Conservation (phyloP, 1,140 invertebrate genomes). For the Bombus vancouverensis region DNA sequence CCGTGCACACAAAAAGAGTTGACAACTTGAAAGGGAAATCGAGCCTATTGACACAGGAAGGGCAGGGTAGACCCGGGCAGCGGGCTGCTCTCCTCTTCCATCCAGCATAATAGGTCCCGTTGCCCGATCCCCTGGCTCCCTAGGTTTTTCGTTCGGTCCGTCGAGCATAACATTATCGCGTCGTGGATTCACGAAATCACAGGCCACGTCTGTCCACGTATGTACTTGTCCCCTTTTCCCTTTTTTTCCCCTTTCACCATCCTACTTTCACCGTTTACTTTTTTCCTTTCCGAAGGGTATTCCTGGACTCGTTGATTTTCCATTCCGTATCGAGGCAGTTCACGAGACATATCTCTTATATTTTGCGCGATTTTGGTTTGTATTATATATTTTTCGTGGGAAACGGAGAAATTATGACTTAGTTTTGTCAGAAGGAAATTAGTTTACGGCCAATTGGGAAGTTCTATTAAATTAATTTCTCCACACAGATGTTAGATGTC, state of each 20-base stretch:
- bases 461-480: no score
- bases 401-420: no score
- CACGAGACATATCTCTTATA: no score
- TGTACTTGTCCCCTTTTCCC: neutral
- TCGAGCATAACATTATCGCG: constrained; percentile 68
- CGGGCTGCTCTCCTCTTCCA: constrained; percentile 50
- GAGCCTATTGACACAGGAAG: constrained; percentile 82
- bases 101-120: constrained; percentile 64
- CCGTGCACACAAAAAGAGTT: constrained; percentile 82
- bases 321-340: neutral
- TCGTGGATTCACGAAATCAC: constrained; percentile 60
- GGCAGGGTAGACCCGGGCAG: constrained; percentile 48
- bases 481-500: no score
- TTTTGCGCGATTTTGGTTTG: no score
- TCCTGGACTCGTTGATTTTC: neutral
- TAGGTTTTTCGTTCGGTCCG: constrained; percentile 63
- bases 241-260: neutral
- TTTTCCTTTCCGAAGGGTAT: neutral
- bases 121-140: constrained; percentile 52
- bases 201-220: constrained; percentile 35
- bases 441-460: no score
- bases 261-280: neutral
- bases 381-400: fast-evolving
- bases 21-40: constrained; percentile 83
- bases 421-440: no score